Percentiles rank a stretch among this genome's conserved stretches.
Evolutionary conservation across 1,140 invertebrate genomes (phyloP).

Genomic region (Drosophila repleta): DNA sequence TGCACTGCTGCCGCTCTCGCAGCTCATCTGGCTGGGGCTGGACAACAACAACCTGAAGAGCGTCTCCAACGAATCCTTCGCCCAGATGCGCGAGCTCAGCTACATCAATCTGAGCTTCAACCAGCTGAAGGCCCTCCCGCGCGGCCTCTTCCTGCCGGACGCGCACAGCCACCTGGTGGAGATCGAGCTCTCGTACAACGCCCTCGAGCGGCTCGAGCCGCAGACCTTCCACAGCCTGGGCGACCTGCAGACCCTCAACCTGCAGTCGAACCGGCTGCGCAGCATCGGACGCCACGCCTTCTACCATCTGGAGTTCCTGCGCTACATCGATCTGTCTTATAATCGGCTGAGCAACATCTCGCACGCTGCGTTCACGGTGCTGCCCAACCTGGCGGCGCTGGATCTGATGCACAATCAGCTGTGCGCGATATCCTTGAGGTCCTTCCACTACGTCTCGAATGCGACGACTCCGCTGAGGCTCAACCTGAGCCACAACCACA

Average conservation of each 20-base stretch:
- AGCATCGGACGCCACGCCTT: conserved; percentile 86
- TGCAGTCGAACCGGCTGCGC: conserved; percentile 89
- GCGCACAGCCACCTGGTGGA: conserved; percentile 91
- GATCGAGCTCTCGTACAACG: conserved; percentile 90
- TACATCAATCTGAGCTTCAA: conserved; percentile 95
- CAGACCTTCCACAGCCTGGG: conserved; percentile 87
- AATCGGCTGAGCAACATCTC: conserved; percentile 88
- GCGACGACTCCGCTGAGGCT: conserved; percentile 86
- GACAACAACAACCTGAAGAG: conserved; percentile 94
- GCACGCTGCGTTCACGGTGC: conserved; percentile 87
- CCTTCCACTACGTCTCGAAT: conserved; percentile 88
- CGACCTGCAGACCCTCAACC: conserved; percentile 88
- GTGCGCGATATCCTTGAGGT: conserved; percentile 87
- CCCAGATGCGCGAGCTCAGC: conserved; percentile 88
- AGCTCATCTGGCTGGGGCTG: conserved; percentile 92
- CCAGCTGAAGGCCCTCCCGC: conserved; percentile 87
- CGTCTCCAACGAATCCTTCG: conserved; percentile 87
- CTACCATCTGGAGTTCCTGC: conserved; percentile 87
- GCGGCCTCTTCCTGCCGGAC: conserved; percentile 87
- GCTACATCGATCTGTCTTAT: conserved; percentile 88
- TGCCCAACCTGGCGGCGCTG: conserved; percentile 88
- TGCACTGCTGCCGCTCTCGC: conserved; percentile 88
- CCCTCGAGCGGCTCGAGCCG: conserved; percentile 86
- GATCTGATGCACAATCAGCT: conserved; percentile 90
- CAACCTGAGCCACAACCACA: conserved; percentile 89